Evolutionary conservation across 2,797 vertebrate genomes (phyloP).

Genomic region (Anas acuta): DNA sequence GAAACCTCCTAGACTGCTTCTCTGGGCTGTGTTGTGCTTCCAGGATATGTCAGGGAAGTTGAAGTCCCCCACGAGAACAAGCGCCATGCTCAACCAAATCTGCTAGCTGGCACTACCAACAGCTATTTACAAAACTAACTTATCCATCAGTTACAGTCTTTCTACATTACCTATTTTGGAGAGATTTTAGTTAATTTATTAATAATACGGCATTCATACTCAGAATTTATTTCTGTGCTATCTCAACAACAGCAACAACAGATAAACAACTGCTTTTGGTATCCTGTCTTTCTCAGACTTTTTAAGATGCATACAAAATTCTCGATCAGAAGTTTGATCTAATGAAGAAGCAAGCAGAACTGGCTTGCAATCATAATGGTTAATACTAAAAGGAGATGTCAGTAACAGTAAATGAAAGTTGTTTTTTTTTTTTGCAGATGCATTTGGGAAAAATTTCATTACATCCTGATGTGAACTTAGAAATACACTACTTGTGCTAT

Average conservation of each 20-base stretch:
- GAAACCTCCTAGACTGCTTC: too few relatives aligned
- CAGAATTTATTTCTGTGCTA: neutral
- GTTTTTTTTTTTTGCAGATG: conserved; percentile 33
- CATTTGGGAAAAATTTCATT: conserved; percentile 65
- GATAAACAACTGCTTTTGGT: neutral
- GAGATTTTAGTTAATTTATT: conserved; percentile 44
- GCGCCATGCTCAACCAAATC: neutral
- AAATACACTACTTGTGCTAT: conserved; percentile 54
- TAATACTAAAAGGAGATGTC: conserved; percentile 53
- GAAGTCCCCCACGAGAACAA: too few relatives aligned
- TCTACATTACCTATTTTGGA: conserved; percentile 6
- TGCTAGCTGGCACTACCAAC: neutral
- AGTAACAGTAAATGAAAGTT: conserved; percentile 38
- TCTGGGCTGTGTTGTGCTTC: too few relatives aligned
- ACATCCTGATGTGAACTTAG: conserved; percentile 39
- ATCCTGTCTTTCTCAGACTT: neutral
- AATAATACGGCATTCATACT: conserved; percentile 33
- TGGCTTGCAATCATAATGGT: conserved; percentile 31
- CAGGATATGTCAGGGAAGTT: too few relatives aligned
- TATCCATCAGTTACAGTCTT: neutral
- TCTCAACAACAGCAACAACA: neutral
- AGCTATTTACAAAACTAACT: neutral
- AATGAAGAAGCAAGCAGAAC: conserved; percentile 72
- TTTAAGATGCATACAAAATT: conserved; percentile 12
- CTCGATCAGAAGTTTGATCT: conserved; percentile 67